phyloP scores from a whole-genome alignment of 2,113 vertebrate species.

The Xerus inauris region DNA sequence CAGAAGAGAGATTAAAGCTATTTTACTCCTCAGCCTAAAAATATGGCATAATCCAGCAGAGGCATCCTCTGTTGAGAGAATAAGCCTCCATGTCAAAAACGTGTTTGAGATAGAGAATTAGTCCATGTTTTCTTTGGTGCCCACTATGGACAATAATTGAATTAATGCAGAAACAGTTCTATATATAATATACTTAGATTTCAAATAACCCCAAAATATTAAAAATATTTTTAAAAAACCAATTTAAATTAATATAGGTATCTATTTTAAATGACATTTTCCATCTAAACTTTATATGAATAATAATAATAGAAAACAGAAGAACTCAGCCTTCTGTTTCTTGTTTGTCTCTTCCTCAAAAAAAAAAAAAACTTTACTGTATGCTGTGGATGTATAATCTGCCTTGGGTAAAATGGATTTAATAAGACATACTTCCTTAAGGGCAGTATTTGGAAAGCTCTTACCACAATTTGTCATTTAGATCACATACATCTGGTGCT shows the following conservation, averaged over 20 bases:
- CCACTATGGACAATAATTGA: not conserved
- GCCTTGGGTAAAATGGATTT: conserved; percentile 36
- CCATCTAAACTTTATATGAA: not conserved
- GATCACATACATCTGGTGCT: conserved; percentile 61
- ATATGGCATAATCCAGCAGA: conserved; percentile 7
- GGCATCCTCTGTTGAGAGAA: not conserved
- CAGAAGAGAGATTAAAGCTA: conserved; percentile 47
- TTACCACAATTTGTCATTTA: conserved; percentile 52
- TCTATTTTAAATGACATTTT: conserved; percentile 57
- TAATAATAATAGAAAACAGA: not conserved
- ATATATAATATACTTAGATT: not conserved
- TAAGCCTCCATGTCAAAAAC: not conserved
- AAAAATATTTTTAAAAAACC: conserved; percentile 17
- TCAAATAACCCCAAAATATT: conserved; percentile 46
- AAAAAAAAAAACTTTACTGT: not conserved
- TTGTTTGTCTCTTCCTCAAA: conserved; percentile 44
- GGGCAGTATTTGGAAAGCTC: conserved; percentile 17
- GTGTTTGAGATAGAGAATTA: not conserved
- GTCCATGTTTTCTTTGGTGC: not conserved
- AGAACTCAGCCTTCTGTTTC: conserved; percentile 20
- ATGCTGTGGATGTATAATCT: not conserved
- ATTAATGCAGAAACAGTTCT: not conserved
- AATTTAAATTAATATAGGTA: conserved; percentile 40
- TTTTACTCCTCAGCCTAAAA: conserved; percentile 32
- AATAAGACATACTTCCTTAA: conserved; percentile 58